phyloP scores from a whole-genome alignment of 2,888 invertebrate genomes.

The Dasypolia templi region DNA sequence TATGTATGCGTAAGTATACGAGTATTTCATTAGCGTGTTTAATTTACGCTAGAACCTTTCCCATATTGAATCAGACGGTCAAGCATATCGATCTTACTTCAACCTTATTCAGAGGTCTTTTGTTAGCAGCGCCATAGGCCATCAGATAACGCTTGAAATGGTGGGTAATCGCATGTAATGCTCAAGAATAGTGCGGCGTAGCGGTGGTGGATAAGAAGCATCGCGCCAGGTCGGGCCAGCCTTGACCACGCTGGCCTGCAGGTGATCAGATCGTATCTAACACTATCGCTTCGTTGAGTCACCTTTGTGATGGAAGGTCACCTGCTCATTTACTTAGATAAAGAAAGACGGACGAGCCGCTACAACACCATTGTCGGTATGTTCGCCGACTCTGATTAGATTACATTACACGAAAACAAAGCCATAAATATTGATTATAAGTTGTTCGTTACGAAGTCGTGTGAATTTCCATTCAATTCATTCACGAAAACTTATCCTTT shows the following conservation, averaged over 20 bases:
- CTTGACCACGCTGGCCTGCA: slow-evolving; percentile 80
- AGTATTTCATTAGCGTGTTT: slow-evolving; percentile 29
- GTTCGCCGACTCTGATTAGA: slow-evolving; percentile 53
- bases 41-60: slow-evolving; percentile 60
- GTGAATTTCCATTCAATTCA: slow-evolving; percentile 44
- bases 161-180: slow-evolving; percentile 86
- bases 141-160: slow-evolving; percentile 86
- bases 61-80: slow-evolving; percentile 68
- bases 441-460: slow-evolving; percentile 32
- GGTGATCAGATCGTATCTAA: slow-evolving; percentile 80
- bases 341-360: slow-evolving; percentile 56
- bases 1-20: neutral
- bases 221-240: slow-evolving; percentile 72
- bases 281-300: slow-evolving; percentile 72
- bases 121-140: slow-evolving; percentile 81
- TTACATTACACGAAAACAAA: slow-evolving; percentile 63
- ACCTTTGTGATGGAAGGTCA: slow-evolving; percentile 70
- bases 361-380: slow-evolving; percentile 51
- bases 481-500: slow-evolving; percentile 29
- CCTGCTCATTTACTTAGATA: slow-evolving; percentile 74
- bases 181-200: slow-evolving; percentile 78
- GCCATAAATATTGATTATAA: slow-evolving; percentile 64
- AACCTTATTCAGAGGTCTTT: slow-evolving; percentile 81
- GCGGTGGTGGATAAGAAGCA: slow-evolving; percentile 75
- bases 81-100: slow-evolving; percentile 81